Evolutionary conservation across 2,797 vertebrate genomes (phyloP).

Genomic region (Micrastur ruficollis): DNA sequence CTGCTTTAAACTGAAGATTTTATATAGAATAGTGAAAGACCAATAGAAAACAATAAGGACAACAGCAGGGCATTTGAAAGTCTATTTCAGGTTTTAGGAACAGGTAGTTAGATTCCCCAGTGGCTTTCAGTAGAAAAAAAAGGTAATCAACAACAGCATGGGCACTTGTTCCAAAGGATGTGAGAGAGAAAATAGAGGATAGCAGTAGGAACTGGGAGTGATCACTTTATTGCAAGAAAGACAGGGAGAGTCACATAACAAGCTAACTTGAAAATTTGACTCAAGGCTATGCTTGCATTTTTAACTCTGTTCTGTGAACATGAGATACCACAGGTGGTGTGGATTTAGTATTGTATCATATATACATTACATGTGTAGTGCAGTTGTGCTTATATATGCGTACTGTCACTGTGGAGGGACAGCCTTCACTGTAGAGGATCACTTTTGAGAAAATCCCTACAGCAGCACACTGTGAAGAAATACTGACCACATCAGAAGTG

Average conservation of each 20-base stretch:
- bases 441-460: neutral
- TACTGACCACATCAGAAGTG: neutral
- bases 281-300: neutral
- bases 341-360: neutral
- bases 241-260: neutral
- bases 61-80: slow-evolving; percentile 10
- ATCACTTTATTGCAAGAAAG: neutral
- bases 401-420: neutral
- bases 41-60: neutral
- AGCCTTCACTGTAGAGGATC: neutral
- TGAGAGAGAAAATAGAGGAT: neutral
- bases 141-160: neutral
- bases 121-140: neutral
- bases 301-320: neutral
- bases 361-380: neutral
- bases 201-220: neutral
- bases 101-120: neutral
- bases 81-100: slow-evolving; percentile 22
- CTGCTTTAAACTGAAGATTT: neutral
- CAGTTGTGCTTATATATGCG: neutral
- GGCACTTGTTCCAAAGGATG: neutral
- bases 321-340: neutral
- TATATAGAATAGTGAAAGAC: neutral
- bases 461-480: neutral
- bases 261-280: neutral